Base-by-base conservation (phyloP, 1,140 invertebrate species). In the Micrasema longulum region DNA sequence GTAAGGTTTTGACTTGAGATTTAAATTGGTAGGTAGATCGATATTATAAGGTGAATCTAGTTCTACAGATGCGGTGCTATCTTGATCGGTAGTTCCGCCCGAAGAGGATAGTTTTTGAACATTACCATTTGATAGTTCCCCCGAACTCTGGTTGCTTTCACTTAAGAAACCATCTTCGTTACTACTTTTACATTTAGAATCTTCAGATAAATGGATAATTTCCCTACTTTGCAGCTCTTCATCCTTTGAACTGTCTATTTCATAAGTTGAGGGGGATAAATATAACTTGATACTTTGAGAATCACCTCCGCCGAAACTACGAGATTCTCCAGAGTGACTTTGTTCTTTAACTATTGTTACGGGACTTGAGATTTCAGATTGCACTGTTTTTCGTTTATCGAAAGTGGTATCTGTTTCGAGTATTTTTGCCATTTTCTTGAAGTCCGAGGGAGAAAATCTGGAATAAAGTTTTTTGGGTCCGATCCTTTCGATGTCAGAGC, bases 271-370 rank as follows among this genome's bases (percentile, higher is more conserved):
- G 11, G 55, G 48, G 16, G 68, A 53, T 16, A 70, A 70, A 50
- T 60, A 35, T 10, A 75, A 48, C 20, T 68, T 23, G n/a, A 75
- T 52, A 69, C 68, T 71, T 71, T 75, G 73, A 3, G 73, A 75
- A 63, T 74, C 69, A 18, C 47, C 64, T 14, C 18, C 14, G 18
- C 23, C 16, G 3, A 53, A 35, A 18, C n/a, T 64, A 45, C 20
- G 55, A 41, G 71, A 69, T 20, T 14, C 23, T 47, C 43, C 60
- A 0, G 41, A n/a, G 12, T 43, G 16, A n/a, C 23, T 16, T 20
- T 63, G 10, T 26, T 43, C 41, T 22, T 10, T 31, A 23, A 26
- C 45, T n/a, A 12, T 22, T 12, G 9, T 4, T n/a, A 23, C 14
- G 45, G 38, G 22, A 16, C 16, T 20, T 7, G 55, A 38, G 4